Percentiles rank a stretch among this genome's conserved stretches.
phyloP scores from a whole-genome alignment of 2,797 vertebrate species.

The Caiman crocodilus region DNA sequence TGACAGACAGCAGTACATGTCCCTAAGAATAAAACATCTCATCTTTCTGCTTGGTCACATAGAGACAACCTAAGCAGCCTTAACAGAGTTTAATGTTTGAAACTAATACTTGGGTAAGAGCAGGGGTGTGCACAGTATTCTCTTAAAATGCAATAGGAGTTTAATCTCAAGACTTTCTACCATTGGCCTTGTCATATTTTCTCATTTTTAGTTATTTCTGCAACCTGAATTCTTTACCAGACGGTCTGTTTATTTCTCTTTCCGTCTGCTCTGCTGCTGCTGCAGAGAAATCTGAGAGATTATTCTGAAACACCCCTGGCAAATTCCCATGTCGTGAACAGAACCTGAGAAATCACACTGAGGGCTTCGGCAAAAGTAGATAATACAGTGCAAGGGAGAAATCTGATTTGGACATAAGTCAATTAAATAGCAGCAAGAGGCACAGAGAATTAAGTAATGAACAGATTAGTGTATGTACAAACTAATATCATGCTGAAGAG shows the following conservation, averaged over 20 bases:
- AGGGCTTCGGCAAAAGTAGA: neutral
- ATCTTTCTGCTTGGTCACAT: neutral
- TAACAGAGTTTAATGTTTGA: neutral
- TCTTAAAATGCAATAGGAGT: constrained; percentile 10
- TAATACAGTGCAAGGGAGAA: neutral
- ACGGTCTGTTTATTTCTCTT: neutral
- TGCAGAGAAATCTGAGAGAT: neutral
- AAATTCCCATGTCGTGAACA: neutral
- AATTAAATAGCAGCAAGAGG: neutral
- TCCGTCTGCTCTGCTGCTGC: neutral
- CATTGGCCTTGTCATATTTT: constrained; percentile 3
- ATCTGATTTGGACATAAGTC: neutral
- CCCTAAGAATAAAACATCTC: neutral
- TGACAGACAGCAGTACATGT: neutral
- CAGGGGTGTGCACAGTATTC: neutral
- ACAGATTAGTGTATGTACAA: neutral
- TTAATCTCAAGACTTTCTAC: constrained; percentile 5
- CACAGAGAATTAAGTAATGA: neutral
- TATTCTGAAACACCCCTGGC: too few relatives aligned
- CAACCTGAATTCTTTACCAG: neutral
- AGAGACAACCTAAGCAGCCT: constrained; percentile 1
- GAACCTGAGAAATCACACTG: neutral
- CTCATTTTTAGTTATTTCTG: constrained; percentile 4
- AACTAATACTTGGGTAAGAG: neutral
- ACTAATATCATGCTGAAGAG: accelerated